Base-by-base conservation (phyloP, 1,140 invertebrate species). In the Rhopalosiphum padi region DNA sequence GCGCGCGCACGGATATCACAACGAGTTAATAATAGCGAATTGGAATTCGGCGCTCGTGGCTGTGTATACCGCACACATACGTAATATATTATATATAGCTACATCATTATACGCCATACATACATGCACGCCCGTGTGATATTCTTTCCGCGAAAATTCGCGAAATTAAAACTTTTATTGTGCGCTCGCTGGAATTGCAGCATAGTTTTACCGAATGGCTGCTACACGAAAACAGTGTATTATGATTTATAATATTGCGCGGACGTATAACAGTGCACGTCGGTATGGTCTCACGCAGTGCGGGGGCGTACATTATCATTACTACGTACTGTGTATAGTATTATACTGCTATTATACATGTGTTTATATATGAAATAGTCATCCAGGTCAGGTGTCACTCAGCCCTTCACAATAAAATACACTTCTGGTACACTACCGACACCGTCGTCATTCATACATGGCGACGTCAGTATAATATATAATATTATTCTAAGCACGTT, bases 321-420 rank as follows among this genome's bases (percentile, higher is more conserved):
- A 77, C 60, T 77, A 4, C n/a, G n/a, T 53, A 53, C 41, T 23
- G 22, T n/a, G 15, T 18, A 60, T 30, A 8, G 23, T 30, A 30
- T 11, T 51, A 51, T 18, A 51, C 18, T 51, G 3, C 48, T 51
- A 18, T 51, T 51, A 51, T 51, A 18, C 25, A 60, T 25, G 55
- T 25, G 55, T 35, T 21, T 35, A 37, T 22, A 83, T 2, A 37
- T 37, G 35, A 7, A 37, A 37, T 37, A 83, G 77, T 83, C 77
- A 21, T 37, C 21, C 35, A 37, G 77, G 35, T 83, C 77, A 37
- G 77, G 77, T 77, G 60, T 77, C 5, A 22, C 15, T 77, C 60
- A 77, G 60, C 60, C n/a, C n/a, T n/a, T n/a, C 60, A 77, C n/a
- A 77, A 77, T n/a, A 77, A 77, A 77, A 77, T 77, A n/a, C 60